Evolutionary conservation across 2,888 invertebrate genomes (phyloP), one percentile per base, ranked within the genome.

Genomic region (Pseudococcus viburni): DNA sequence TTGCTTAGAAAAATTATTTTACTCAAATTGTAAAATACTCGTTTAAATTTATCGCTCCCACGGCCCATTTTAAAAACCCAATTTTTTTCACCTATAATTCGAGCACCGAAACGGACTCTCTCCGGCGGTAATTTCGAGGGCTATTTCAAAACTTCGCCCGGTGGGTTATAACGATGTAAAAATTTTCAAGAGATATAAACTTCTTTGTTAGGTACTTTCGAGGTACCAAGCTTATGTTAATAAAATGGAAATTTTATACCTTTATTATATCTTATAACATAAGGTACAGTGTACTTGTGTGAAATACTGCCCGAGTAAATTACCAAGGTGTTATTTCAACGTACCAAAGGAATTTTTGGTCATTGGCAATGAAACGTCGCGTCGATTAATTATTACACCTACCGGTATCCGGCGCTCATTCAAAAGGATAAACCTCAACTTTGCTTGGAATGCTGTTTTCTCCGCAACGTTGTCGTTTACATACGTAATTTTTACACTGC

Each of bases 111-210:
- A 68, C 26, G 11, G 22, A 68, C 68, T 68, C 12, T 42, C 42
- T 42, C 42, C 9, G 42, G 22, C 0, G 68, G 68, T 68, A 68
- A 68, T 68, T 68, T 26, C 15, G 0, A 68, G 26, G 26, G 26
- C 22, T 26, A 64, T 64, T 26, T 68, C 15, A 42, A 42, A 5
- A 42, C 42, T 22, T 22, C 19, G 68, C 12, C 12, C 68, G 26
- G 4, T 4, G 22, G 1, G 11, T 26, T 26, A 68, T 26, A 68
- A 68, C 26, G 68, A 26, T 26, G 22, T 22, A 26, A 26, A 68
- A 68, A 68, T 68, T 68, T 68, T 68, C 68, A 68, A 55, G n/a
- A 68, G 68, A 68, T 26, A 68, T 68, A 68, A 68, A 68, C 22
- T 68, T 68, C 68, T 68, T 68, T 68, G 68, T 68, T 17, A n/a